These are phyloP conservation scores for Podarcis lilfordi DNA, from an alignment of 2,797 vertebrate genomes.

Conservation along the genomic window DNA sequence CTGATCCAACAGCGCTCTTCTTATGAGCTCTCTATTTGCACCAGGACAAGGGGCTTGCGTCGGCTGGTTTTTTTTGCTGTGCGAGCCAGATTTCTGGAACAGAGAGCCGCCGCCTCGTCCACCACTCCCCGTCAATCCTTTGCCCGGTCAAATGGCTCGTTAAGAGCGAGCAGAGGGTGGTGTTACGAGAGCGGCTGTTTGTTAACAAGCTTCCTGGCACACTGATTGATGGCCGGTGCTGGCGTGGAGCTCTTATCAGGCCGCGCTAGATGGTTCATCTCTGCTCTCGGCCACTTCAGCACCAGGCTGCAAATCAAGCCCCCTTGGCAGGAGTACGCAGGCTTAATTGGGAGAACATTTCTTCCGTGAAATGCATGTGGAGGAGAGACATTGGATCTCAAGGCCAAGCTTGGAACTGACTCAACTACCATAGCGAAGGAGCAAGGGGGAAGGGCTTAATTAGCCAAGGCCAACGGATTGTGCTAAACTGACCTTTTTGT, in stretches of 20 bases:
- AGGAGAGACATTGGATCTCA: conserved; percentile 8
- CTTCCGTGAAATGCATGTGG: background rate
- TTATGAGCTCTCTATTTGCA: no score
- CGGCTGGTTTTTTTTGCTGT: background rate
- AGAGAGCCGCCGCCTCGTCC: background rate
- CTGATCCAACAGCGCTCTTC: no score
- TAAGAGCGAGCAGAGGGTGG: conserved; percentile 38
- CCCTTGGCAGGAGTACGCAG: conserved; percentile 46
- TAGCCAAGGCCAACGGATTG: background rate
- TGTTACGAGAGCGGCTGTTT: conserved; percentile 27
- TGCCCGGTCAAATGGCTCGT: conserved; percentile 44
- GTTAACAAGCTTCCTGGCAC: conserved; percentile 47
- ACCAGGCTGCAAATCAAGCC: conserved; percentile 39
- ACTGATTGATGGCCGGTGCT: conserved; percentile 43
- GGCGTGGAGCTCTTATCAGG: conserved; percentile 34
- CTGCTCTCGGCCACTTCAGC: conserved; percentile 41
- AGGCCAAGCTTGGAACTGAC: background rate
- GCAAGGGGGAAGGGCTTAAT: conserved; percentile 3
- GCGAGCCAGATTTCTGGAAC: background rate
- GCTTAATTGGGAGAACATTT: conserved; percentile 58
- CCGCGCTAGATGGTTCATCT: conserved; percentile 27
- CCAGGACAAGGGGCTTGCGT: no score
- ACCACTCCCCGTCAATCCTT: background rate
- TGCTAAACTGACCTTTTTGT: conserved; percentile 16
- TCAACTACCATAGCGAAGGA: background rate